Evolutionary conservation across 2,113 vertebrate species (phyloP), one percentile per base, ranked within the genome.

Genomic region (Epinephelus fuscoguttatus): DNA sequence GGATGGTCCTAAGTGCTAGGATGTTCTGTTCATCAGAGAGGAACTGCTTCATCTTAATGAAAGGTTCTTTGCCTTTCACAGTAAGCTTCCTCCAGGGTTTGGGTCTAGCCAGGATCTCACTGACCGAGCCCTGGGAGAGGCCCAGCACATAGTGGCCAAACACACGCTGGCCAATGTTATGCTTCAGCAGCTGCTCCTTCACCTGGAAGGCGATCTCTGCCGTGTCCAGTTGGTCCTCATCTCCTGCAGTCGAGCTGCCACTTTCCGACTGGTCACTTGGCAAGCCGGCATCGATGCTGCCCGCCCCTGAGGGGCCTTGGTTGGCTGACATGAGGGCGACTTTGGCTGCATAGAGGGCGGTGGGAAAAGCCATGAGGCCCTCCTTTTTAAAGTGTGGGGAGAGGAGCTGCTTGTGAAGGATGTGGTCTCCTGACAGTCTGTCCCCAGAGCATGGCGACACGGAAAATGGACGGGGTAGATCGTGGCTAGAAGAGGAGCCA

Each of bases 41-140:
- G 94, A 99, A 99, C 95, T 99, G 98, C 95, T 97, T 99, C 98
- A 99, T 99, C 94, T 99, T 99, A 92, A 98, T 96, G 90, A 99
- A 99, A 0, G 98, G 98, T 85, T 99, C 98, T 93, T 99, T 99
- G 80, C 98, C 98, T 92, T 99, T 99, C 82, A 99, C 98, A 0
- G 98, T 99, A 89, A 99, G 96, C 95, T 99, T 99, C 93, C 98
- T 96, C 98, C 98, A 99, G 80, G 98, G 98, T 90, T 99, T 99
- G 93, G 98, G 98, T 77, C 98, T 94, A 0, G 98, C 98, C 94
- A 99, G 94, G 88, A 99, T 99, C 96, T 99, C 98, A 0, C 98
- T 99, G 93, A 99, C 98, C 0, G 98, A 99, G 90, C 98, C 98
- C 93, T 99, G 98, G 0, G 98, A 99, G 78, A 99, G 96, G 73